Conservation (phyloP, 2,113 vertebrate genomes). For the Hemicordylus capensis region DNA sequence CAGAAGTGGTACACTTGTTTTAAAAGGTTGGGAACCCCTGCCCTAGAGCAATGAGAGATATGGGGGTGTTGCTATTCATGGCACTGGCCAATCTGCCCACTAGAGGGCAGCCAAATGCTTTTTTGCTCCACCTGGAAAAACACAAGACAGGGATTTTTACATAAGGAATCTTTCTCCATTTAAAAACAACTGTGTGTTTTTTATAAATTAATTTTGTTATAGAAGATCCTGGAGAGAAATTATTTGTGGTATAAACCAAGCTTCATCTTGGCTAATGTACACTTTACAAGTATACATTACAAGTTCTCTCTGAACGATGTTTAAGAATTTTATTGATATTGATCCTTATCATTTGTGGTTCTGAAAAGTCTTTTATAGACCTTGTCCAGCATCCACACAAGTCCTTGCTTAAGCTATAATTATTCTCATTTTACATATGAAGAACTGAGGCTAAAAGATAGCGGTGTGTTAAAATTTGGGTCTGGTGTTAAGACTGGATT, state of each 20-base stretch:
- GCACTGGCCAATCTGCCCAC: background rate
- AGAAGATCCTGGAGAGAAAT: background rate
- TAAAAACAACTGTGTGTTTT: fast-evolving
- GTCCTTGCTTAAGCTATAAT: background rate
- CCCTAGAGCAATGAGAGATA: background rate
- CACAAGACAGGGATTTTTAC: background rate
- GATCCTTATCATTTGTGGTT: background rate
- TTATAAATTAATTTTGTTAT: background rate
- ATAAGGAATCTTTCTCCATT: background rate
- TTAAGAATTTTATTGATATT: background rate
- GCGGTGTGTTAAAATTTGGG: background rate
- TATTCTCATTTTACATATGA: background rate
- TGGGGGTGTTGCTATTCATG: background rate
- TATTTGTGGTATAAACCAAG: fast-evolving
- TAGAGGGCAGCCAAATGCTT: background rate
- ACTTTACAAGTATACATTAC: background rate
- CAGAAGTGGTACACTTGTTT: too few relatives aligned
- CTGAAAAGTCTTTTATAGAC: background rate
- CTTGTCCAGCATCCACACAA: too few relatives aligned
- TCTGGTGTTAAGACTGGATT: background rate
- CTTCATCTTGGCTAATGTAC: fast-evolving
- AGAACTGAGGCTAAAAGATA: background rate
- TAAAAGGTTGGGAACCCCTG: too few relatives aligned
- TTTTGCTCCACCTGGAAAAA: background rate
- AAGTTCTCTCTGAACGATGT: background rate